Base-by-base conservation (phyloP, 1,140 invertebrate species). In the Drosophila kanapiae region DNA sequence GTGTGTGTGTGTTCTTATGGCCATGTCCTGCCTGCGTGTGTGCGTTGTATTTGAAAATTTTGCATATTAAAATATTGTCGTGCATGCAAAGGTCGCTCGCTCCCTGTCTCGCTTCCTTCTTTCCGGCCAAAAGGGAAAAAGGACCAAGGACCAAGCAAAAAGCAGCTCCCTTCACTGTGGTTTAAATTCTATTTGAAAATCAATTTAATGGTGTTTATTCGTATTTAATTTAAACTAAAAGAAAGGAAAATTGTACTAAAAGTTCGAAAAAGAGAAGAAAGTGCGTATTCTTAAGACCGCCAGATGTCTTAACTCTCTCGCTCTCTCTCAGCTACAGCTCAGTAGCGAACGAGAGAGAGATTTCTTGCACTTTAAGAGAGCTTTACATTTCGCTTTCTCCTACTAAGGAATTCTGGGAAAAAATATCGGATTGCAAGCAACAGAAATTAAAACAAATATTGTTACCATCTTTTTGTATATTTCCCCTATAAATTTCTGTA, bases 11-110 rank as follows among this genome's bases (percentile, higher is more conserved):
- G 62, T 23, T 23, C 37, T 59, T 65, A 59, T 60, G 54, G 56
- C 63, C 63, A 67, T 67, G 63, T 67, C 63, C 63, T 67, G 63
- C 54, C 38, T 60, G 62, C 69, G 57, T 68, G 58, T 69, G 59
- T 54, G 53, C 62, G 82, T 70, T 78, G 77, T 80, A 84, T 88
- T 88, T 84, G 80, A 88, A 56, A 84, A 88, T 88, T 88, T 88
- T 85, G 85, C 86, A 88, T 88, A 88, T 88, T 88, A 90, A 88
- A 88, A 90, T 90, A 88, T 88, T 87, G 85, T 88, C 85, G 85
- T 84, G 78, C 71, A 82, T 90, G 85, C 84, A 82, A 88, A 90
- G 85, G 85, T 88, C 80, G 84, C 72, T 70, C 27, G 58, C 80
- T 72, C 23, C 42, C 72, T 63, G 71, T 67, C 49, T 13, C 31